Evolutionary conservation across 2,888 invertebrate species (phyloP).

Genomic region (Rambutsinella grinnellia): DNA sequence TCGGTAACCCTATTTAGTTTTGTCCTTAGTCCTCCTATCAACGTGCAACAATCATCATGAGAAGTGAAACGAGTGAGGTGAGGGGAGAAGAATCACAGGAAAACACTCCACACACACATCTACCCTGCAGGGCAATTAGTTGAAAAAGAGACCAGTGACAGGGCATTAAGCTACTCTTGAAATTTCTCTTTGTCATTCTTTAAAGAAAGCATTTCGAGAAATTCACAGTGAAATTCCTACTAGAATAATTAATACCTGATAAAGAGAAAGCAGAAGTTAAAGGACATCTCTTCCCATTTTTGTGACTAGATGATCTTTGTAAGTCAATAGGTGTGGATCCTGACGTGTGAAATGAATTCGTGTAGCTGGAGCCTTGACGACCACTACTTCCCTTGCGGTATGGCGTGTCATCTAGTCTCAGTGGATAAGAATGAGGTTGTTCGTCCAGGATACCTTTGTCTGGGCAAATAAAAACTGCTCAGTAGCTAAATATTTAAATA

Average conservation of each 20-base stretch:
- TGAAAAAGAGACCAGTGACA: no score
- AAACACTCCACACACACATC: not conserved
- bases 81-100: not conserved
- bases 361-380: conserved; percentile 7
- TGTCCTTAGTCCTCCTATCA: conserved; percentile 66
- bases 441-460: conserved; percentile 72
- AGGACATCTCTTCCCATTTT: no score
- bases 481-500: not conserved
- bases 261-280: conserved; percentile 35
- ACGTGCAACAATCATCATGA: conserved; percentile 32
- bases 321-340: no score
- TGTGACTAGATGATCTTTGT: no score
- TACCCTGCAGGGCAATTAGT: no score
- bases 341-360: not conserved
- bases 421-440: conserved; percentile 73
- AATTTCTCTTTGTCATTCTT: no score
- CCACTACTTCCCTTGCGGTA: conserved; percentile 56
- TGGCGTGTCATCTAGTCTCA: conserved; percentile 68
- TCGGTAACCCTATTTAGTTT: conserved; percentile 66
- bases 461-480: conserved; percentile 67
- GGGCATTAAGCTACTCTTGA: no score
- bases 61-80: not conserved
- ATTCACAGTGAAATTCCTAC: no score
- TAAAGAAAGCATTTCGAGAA: no score
- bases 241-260: no score